Evolutionary conservation across 2,113 vertebrate genomes (phyloP), one percentile per base, ranked within the genome.

Genomic region (Callionymus lyra): DNA sequence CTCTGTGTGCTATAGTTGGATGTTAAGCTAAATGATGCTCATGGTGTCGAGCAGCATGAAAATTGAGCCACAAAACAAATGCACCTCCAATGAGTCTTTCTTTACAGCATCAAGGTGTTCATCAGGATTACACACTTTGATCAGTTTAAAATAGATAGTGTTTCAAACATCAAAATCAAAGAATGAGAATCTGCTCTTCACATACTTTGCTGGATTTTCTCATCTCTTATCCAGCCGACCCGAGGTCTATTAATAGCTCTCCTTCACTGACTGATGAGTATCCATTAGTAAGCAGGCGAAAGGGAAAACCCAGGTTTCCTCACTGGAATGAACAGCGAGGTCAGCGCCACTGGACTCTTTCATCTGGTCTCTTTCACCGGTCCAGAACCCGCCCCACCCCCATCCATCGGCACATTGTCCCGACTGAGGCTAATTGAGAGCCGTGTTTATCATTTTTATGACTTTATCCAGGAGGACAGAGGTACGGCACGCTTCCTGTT

Each of bases 391-490:
- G 62, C 61, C 70, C 56, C 51, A 53, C 47, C 40, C 31, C 40
- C 15, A 47, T 39, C 31, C 16, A 65, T 53, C 55, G 18, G 49
- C 68, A 53, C 70, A 72, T 75, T 79, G 70, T 80, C 78, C 63
- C 52, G 50, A 38, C 47, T 6, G 34, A 51, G 63, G 65, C 82
- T 82, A 79, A 85, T 80, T 76, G 72, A 72, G 61, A 46, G 47
- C 52, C 14, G 34, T 77, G 79, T 85, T 83, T 79, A 85, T 86
- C 82, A 87, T 85, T 84, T 86, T 85, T 80, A 85, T 85, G 78
- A 81, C 79, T 82, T 82, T 85, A 84, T 84, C 80, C 80, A 74
- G 59, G 60, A 80, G 81, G 80, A 73, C 80, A 83, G 82, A 82
- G 67, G 62, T 71, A 76, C 44, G 49, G 59, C 34, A 34, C 47